A percentile compares a stretch with the other conserved stretches of the same genome.
phyloP scores from a whole-genome alignment of 1,140 invertebrate species.

The Papilio dardanus region DNA sequence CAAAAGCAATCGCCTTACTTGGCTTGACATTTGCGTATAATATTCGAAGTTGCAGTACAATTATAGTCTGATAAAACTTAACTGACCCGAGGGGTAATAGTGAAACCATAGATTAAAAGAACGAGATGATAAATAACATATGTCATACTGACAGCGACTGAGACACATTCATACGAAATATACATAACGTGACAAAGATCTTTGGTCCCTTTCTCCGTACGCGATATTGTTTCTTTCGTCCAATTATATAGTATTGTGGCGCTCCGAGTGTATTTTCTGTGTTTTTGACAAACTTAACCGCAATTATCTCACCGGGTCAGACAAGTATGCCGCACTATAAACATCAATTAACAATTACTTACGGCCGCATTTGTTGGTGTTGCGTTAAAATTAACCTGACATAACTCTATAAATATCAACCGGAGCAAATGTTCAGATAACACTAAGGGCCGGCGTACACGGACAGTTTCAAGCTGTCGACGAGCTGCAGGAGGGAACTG shows the following conservation, averaged over 20 bases:
- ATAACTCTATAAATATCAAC: slow-evolving; percentile 3
- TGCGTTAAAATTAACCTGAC: background rate
- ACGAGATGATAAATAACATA: no score
- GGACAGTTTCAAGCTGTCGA: no score
- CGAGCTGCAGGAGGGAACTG: no score
- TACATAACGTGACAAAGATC: no score
- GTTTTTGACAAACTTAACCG: background rate
- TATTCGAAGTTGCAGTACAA: background rate
- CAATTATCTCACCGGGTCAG: background rate
- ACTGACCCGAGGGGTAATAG: background rate
- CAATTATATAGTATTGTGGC: no score
- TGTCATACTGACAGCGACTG: no score
- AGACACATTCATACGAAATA: no score
- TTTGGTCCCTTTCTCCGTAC: no score
- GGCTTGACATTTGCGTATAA: slow-evolving; percentile 29
- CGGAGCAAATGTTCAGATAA: background rate
- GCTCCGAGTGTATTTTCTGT: no score
- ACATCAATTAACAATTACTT: slow-evolving; percentile 23
- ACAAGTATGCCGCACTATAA: background rate
- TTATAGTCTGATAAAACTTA: background rate
- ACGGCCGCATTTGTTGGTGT: background rate
- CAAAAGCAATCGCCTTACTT: background rate
- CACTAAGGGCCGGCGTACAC: background rate
- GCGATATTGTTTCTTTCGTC: no score
- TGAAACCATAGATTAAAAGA: background rate